These are phyloP conservation scores for Seriola rivoliana DNA, from an alignment of 2,113 vertebrate species.

Conservation along the genomic window DNA sequence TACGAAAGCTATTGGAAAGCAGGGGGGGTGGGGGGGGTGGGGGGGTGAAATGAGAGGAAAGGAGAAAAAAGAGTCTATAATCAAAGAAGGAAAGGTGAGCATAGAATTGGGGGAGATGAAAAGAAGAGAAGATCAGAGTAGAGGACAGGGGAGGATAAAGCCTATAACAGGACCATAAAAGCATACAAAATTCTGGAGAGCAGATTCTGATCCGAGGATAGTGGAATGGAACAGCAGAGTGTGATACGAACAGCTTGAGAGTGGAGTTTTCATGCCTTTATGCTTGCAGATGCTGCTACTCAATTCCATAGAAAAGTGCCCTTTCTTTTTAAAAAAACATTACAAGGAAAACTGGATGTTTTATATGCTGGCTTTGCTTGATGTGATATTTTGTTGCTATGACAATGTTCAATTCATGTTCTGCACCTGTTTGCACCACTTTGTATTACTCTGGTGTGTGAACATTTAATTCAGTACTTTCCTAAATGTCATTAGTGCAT, in stretches of 20 bases:
- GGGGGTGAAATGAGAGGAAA: background rate
- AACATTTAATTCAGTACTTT: constrained; percentile 27
- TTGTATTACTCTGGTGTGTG: background rate
- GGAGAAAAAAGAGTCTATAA: constrained; percentile 11
- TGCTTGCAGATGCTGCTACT: constrained; percentile 11
- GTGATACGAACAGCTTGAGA: constrained; percentile 47
- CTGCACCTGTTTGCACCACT: background rate
- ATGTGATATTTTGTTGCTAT: background rate
- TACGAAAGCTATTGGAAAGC: background rate
- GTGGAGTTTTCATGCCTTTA: constrained; percentile 36
- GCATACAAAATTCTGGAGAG: constrained; percentile 55
- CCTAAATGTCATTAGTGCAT: constrained; percentile 20
- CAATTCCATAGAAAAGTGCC: constrained; percentile 12
- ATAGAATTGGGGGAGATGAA: constrained; percentile 26
- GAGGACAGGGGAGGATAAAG: constrained; percentile 27
- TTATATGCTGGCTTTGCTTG: background rate
- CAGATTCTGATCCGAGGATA: constrained; percentile 60
- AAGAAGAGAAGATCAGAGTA: constrained; percentile 41
- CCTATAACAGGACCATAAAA: constrained; percentile 58
- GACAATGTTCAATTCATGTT: background rate
- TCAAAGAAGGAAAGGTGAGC: constrained; percentile 36
- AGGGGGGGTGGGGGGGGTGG: background rate
- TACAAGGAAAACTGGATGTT: background rate
- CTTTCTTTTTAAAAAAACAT: background rate
- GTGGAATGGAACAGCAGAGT: constrained; percentile 39